phyloP scores from a whole-genome alignment of 2,797 vertebrate species.

The Micrastur ruficollis region DNA sequence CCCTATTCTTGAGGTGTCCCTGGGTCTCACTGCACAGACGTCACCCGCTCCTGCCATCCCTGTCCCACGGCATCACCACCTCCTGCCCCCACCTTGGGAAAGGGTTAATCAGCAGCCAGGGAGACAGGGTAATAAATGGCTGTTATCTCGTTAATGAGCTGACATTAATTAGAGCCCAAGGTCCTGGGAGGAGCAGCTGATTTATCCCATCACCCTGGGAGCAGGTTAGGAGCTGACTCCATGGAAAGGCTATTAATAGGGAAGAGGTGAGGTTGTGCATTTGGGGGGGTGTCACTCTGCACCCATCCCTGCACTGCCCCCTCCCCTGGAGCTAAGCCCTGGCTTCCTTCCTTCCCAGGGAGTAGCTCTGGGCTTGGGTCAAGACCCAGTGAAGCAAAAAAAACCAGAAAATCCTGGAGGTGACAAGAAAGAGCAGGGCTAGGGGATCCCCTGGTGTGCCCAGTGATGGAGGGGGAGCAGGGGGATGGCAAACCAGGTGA shows the following conservation, averaged over 20 bases:
- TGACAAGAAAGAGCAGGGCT: neutral
- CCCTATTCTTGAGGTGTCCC: neutral
- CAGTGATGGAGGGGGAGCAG: accelerated
- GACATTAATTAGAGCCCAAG: constrained; percentile 90
- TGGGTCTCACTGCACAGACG: neutral
- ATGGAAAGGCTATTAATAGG: constrained; percentile 33
- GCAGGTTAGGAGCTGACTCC: constrained; percentile 5
- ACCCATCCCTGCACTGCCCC: neutral
- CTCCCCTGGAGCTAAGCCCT: neutral
- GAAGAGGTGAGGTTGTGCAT: neutral
- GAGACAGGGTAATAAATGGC: constrained; percentile 79
- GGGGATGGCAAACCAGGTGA: neutral
- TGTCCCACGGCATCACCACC: neutral
- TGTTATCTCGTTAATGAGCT: constrained; percentile 88
- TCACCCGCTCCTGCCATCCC: neutral
- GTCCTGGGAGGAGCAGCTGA: constrained; percentile 77
- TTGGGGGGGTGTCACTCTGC: accelerated
- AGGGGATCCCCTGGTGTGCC: too few species aligned
- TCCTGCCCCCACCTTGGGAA: constrained; percentile 64
- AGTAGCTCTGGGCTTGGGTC: neutral
- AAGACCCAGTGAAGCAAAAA: neutral
- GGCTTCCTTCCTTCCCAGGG: neutral
- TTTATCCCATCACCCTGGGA: constrained; percentile 69
- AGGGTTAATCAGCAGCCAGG: constrained; percentile 83
- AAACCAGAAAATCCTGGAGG: neutral